Conservation (phyloP, 2,888 invertebrate species). For the Luperina testacea region DNA sequence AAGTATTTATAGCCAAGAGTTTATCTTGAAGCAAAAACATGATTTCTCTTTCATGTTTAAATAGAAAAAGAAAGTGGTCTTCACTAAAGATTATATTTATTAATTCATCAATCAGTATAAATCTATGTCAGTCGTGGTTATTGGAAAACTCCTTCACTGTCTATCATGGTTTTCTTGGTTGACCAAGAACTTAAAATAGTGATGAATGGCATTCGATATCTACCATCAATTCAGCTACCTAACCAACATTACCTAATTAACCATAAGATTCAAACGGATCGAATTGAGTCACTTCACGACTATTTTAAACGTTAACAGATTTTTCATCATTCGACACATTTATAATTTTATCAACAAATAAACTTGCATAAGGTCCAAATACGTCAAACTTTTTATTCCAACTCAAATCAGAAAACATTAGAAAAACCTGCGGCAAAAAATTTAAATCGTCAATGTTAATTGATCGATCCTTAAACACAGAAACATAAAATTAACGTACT, state of each 20-base stretch:
- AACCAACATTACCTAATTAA: background rate
- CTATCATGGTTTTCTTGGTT: background rate
- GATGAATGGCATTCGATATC: background rate
- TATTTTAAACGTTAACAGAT: background rate
- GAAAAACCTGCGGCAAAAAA: slow-evolving; percentile 9
- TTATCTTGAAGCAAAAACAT: background rate
- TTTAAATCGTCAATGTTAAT: slow-evolving; percentile 9
- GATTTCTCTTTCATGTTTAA: slow-evolving; percentile 7
- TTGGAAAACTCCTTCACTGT: background rate
- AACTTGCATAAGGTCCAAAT: background rate
- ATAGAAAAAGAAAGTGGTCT: slow-evolving; percentile 32
- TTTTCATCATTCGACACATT: background rate
- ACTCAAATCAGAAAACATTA: background rate
- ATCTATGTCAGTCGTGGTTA: background rate
- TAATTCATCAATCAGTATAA: background rate
- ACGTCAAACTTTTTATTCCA: slow-evolving; percentile 10
- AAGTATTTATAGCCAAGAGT: background rate
- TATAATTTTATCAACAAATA: background rate
- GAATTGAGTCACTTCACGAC: background rate
- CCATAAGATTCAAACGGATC: background rate
- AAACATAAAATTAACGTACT: slow-evolving; percentile 15
- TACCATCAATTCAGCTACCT: background rate
- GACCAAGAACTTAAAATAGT: background rate
- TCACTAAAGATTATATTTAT: background rate
- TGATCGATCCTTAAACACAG: slow-evolving; percentile 11